These are phyloP conservation scores for Euborellia annulipes DNA, from an alignment of 1,140 invertebrate species.

Conservation along the genomic window DNA sequence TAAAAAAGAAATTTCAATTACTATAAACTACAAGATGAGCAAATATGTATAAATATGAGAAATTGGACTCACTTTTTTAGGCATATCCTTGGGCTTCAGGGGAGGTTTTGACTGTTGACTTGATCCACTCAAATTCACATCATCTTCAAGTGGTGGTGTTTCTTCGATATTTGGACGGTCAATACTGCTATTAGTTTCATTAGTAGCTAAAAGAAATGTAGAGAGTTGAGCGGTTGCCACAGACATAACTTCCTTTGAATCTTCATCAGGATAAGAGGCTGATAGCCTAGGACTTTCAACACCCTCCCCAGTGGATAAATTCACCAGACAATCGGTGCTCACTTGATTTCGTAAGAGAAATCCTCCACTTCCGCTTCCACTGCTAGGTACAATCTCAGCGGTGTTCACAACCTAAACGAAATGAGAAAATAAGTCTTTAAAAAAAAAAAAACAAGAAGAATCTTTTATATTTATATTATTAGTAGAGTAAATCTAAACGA, in stretches of 20 bases:
- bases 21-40: no score
- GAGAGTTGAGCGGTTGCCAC: conserved; percentile 50
- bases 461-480: no score
- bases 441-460: no score
- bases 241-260: conserved; percentile 38
- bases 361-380: not conserved
- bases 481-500: no score
- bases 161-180: conserved; percentile 2
- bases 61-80: no score
- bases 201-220: conserved; percentile 29
- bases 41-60: no score
- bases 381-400: no score
- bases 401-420: no score
- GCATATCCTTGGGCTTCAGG: not conserved
- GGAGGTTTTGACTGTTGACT: conserved; percentile 5
- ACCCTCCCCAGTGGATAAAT: no score
- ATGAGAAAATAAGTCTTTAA: no score
- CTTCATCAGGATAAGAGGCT: conserved; percentile 33
- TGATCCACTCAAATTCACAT: conserved; percentile 4
- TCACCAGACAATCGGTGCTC: not conserved
- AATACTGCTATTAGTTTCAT: not conserved
- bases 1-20: no score
- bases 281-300: conserved; percentile 14
- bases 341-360: conserved; percentile 12
- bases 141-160: not conserved